Conservation (phyloP, 1,140 invertebrate genomes). For the Drosophila ambigua region DNA sequence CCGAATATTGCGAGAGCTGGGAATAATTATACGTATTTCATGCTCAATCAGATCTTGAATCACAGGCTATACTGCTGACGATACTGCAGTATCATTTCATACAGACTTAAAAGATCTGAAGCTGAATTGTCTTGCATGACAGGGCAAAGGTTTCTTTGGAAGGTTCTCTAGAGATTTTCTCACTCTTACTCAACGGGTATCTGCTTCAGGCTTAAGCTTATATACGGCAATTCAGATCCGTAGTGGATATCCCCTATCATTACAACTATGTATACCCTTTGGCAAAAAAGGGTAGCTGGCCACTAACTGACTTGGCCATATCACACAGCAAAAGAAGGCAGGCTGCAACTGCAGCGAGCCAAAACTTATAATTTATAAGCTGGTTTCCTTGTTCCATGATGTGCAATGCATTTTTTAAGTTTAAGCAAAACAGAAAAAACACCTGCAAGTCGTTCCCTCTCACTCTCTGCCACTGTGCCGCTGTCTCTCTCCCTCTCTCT, state of each 20-base stretch:
- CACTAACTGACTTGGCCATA: constrained; percentile 30
- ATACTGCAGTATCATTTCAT: no score
- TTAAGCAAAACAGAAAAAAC: constrained; percentile 50
- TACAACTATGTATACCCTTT: background rate
- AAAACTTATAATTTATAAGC: constrained; percentile 73
- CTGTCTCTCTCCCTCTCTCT: background rate
- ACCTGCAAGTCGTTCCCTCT: constrained; percentile 59
- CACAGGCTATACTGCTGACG: no score
- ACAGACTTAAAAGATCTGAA: no score
- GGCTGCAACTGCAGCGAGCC: constrained; percentile 26
- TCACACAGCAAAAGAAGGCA: constrained; percentile 4
- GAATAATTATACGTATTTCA: no score
- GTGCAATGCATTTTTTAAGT: constrained; percentile 25
- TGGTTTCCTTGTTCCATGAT: constrained; percentile 61
- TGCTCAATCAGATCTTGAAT: no score
- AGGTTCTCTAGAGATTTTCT: no score
- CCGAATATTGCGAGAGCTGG: no score
- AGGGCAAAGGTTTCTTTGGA: no score
- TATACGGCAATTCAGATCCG: background rate
- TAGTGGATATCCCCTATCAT: background rate
- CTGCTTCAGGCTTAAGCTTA: no score
- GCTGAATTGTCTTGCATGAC: no score
- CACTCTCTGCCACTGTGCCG: background rate
- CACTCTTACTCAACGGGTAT: no score
- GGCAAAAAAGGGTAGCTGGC: constrained; percentile 8